These are phyloP conservation scores for Endomychus coccineus DNA, from an alignment of 2,888 invertebrate species.

Conservation along the genomic window DNA sequence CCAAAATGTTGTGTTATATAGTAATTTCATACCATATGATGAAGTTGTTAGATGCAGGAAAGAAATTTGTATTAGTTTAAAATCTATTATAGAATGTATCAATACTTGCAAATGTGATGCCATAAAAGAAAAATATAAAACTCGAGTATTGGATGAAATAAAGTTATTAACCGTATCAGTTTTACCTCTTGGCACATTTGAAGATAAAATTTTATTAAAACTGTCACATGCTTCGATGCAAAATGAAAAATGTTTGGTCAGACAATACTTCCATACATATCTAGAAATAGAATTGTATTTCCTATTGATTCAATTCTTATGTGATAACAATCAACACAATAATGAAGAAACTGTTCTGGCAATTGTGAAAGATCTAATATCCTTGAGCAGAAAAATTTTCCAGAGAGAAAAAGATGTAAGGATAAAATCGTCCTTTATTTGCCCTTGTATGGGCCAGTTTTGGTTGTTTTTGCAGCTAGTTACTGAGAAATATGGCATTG, in stretches of 20 bases:
- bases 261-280: slow-evolving; percentile 31
- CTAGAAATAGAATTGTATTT: slow-evolving; percentile 29
- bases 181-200: slow-evolving; percentile 20
- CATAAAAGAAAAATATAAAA: slow-evolving; percentile 18
- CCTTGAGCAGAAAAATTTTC: slow-evolving; percentile 26
- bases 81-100: slow-evolving; percentile 22
- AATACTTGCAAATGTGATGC: slow-evolving; percentile 12
- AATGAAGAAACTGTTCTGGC: slow-evolving; percentile 20
- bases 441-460: slow-evolving; percentile 31
- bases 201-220: slow-evolving; percentile 25
- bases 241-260: slow-evolving; percentile 23
- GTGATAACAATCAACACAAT: slow-evolving; percentile 10
- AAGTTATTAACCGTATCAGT: slow-evolving; percentile 15
- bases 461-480: slow-evolving; percentile 32
- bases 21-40: slow-evolving; percentile 19
- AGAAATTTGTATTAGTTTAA: slow-evolving; percentile 27
- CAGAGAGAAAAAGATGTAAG: slow-evolving; percentile 16
- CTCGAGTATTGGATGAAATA: slow-evolving; percentile 18
- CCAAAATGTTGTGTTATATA: slow-evolving; percentile 31
- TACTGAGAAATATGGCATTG: slow-evolving; percentile 1
- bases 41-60: slow-evolving; percentile 23
- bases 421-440: slow-evolving; percentile 24
- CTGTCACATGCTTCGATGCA: slow-evolving; percentile 16
- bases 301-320: slow-evolving; percentile 21
- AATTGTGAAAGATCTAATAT: slow-evolving; percentile 29